Evolutionary conservation across 2,888 invertebrate species (phyloP).

Genomic region (Oscheius sp.): DNA sequence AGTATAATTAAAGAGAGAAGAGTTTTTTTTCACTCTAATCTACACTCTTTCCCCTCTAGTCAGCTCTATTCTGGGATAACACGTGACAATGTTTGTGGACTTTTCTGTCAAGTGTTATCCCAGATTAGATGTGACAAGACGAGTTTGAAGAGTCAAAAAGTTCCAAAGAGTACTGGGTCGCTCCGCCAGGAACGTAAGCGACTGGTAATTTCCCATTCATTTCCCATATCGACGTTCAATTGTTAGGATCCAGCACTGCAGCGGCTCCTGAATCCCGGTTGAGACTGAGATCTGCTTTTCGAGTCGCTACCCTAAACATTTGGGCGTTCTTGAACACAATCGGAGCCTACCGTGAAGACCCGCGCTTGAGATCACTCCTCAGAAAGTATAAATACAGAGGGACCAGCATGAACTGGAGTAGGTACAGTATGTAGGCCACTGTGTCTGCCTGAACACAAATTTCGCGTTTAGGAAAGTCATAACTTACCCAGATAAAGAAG

Average conservation of each 20-base stretch:
- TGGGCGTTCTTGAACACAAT: background rate
- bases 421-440: slow-evolving; percentile 54
- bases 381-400: slow-evolving; percentile 56
- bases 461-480: background rate
- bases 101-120: too few species aligned
- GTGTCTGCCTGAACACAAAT: slow-evolving; percentile 48
- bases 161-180: too few species aligned
- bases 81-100: too few species aligned
- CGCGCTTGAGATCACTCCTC: slow-evolving; percentile 50
- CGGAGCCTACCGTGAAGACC: slow-evolving; percentile 35
- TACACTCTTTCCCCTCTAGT: too few species aligned
- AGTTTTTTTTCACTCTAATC: too few species aligned
- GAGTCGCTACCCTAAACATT: slow-evolving; percentile 14
- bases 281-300: slow-evolving; percentile 6
- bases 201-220: background rate
- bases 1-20: too few species aligned
- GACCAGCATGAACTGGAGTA: slow-evolving; percentile 56
- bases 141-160: too few species aligned
- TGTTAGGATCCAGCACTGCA: too few species aligned
- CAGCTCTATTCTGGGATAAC: too few species aligned
- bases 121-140: too few species aligned
- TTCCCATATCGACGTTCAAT: background rate
- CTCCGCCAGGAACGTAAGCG: too few species aligned
- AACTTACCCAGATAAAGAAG: slow-evolving; percentile 30
- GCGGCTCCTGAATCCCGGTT: too few species aligned